Percentiles rank a stretch among this genome's conserved stretches.
phyloP scores from a whole-genome alignment of 1,140 invertebrate genomes.

The Pemphigus obesinymphae region DNA sequence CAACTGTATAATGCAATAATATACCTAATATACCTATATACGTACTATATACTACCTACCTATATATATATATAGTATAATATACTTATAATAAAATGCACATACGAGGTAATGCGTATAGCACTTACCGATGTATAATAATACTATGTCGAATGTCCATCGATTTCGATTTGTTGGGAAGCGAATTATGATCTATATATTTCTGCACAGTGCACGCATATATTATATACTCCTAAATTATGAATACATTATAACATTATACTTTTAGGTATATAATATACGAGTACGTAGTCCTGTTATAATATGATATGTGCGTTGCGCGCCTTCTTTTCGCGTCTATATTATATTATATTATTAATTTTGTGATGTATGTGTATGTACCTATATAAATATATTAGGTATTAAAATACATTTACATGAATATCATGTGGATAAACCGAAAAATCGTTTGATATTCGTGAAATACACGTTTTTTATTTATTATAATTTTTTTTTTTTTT shows the following conservation, averaged over 20 bases:
- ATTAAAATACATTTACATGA: background rate
- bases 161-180: too few relatives aligned
- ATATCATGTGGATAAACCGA: background rate
- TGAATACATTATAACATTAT: background rate
- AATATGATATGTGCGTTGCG: background rate
- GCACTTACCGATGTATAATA: too few relatives aligned
- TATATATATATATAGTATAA: too few relatives aligned
- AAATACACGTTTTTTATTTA: too few relatives aligned
- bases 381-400: background rate
- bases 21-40: too few relatives aligned
- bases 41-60: background rate
- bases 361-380: too few relatives aligned
- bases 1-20: background rate
- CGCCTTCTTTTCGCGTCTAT: background rate
- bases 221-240: background rate
- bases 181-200: too few relatives aligned
- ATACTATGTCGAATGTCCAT: too few relatives aligned
- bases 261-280: background rate
- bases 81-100: too few relatives aligned
- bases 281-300: background rate
- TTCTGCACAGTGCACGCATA: too few relatives aligned
- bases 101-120: too few relatives aligned
- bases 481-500: too few relatives aligned
- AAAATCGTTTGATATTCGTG: background rate
- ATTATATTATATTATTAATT: accelerated